Conservation (phyloP, 1,140 invertebrate species). For the Triops cancriformis region DNA sequence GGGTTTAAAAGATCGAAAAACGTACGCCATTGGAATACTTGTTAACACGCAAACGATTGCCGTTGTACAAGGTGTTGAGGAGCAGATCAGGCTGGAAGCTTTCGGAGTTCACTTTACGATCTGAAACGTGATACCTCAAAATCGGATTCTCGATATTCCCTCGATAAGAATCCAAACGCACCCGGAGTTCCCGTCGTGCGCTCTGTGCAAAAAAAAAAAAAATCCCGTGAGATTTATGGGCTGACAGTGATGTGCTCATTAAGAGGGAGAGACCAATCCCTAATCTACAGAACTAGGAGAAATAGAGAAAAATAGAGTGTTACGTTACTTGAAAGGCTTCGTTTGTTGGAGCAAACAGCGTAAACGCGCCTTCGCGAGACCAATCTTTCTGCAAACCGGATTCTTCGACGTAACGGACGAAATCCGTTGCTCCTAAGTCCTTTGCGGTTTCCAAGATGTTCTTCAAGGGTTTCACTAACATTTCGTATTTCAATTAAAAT, state of each 20-base stretch:
- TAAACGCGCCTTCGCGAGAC: slow-evolving; percentile 38
- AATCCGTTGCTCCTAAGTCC: slow-evolving; percentile 42
- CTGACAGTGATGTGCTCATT: not conserved
- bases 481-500: not conserved
- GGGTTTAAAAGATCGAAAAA: slow-evolving; percentile 20
- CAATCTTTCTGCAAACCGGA: slow-evolving; percentile 40
- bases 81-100: slow-evolving; percentile 40
- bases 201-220: not conserved
- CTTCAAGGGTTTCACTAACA: slow-evolving; percentile 44
- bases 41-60: slow-evolving; percentile 39
- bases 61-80: slow-evolving; percentile 36
- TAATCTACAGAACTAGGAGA: not conserved
- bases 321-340: slow-evolving; percentile 44
- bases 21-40: slow-evolving; percentile 45
- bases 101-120: slow-evolving; percentile 38
- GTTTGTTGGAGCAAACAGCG: slow-evolving; percentile 47
- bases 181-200: slow-evolving; percentile 32
- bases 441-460: slow-evolving; percentile 44
- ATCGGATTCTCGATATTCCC: slow-evolving; percentile 38
- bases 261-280: not conserved
- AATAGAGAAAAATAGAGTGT: slow-evolving; percentile 4
- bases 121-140: slow-evolving; percentile 41
- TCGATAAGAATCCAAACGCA: slow-evolving; percentile 33
- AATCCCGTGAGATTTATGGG: not conserved
- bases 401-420: slow-evolving; percentile 41